Conservation (phyloP, 2,797 vertebrate genomes). For the Hyperoplus immaculatus region DNA sequence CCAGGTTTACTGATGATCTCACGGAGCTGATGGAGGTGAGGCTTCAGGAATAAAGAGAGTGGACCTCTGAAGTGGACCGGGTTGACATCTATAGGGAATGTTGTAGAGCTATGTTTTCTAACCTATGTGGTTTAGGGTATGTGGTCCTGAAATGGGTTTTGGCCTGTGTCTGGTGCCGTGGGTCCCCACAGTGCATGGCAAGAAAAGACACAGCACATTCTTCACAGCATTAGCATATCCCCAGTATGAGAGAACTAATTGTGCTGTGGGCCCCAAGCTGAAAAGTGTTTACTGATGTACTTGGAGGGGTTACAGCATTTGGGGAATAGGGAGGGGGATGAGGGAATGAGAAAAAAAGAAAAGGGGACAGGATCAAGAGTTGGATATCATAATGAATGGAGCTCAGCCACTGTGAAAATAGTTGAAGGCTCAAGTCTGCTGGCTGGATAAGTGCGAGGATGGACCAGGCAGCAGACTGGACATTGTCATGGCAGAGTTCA, state of each 20-base stretch:
- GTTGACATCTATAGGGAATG: conserved; percentile 20
- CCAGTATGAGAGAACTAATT: conserved; percentile 48
- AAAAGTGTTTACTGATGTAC: conserved; percentile 60
- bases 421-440: conserved; percentile 18
- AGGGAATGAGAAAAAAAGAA: conserved; percentile 24
- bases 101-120: conserved; percentile 33
- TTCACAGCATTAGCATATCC: conserved; percentile 32
- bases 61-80: conserved; percentile 19
- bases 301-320: conserved; percentile 46
- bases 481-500: conserved; percentile 23
- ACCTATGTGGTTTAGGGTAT: conserved; percentile 40
- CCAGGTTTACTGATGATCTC: conserved; percentile 69
- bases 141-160: conserved; percentile 47
- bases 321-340: conserved; percentile 17
- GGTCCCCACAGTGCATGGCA: conserved; percentile 36
- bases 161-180: conserved; percentile 10
- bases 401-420: conserved; percentile 23
- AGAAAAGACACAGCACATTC: conserved; percentile 50
- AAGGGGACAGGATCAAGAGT: conserved; percentile 10
- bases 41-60: conserved; percentile 30
- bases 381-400: conserved; percentile 18
- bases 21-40: conserved; percentile 51
- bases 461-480: conserved; percentile 30
- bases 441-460: conserved; percentile 1
- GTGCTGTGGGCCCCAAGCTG: conserved; percentile 36